Conservation (phyloP, 2,797 vertebrate species). For the Parauchenoglanis punctatus region DNA sequence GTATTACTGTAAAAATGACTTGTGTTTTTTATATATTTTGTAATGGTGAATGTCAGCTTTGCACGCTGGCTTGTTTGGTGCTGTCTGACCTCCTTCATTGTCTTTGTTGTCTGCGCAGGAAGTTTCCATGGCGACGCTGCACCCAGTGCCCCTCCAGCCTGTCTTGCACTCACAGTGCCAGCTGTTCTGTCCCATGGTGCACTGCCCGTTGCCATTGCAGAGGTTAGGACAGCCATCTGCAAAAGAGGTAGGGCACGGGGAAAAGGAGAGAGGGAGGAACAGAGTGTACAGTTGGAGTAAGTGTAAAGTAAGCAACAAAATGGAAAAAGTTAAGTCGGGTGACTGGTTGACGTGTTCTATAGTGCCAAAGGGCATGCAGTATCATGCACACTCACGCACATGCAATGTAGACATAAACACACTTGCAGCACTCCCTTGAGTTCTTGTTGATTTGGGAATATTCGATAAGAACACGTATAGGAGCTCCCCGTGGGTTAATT, state of each 20-base stretch:
- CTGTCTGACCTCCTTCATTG: constrained; percentile 92
- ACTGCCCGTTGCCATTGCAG: constrained; percentile 97
- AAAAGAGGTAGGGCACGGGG: constrained; percentile 52
- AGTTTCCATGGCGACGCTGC: constrained; percentile 98
- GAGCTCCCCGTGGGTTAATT: constrained; percentile 65
- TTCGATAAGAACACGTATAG: constrained; percentile 56
- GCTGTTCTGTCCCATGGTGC: constrained; percentile 98
- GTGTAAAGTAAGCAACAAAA: background rate
- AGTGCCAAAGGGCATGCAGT: constrained; percentile 30
- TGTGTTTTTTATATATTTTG: background rate
- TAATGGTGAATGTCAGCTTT: background rate
- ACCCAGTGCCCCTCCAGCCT: constrained; percentile 96
- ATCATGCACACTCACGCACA: constrained; percentile 42
- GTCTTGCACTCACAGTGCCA: constrained; percentile 99
- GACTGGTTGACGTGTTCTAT: constrained; percentile 55
- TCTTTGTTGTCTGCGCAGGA: constrained; percentile 98
- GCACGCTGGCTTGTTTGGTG: background rate
- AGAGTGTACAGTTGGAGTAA: constrained; percentile 17
- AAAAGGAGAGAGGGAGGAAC: constrained; percentile 3
- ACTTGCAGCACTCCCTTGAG: constrained; percentile 50
- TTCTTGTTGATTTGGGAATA: constrained; percentile 47
- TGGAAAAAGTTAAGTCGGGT: constrained; percentile 40
- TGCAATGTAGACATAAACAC: constrained; percentile 48
- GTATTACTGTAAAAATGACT: background rate
- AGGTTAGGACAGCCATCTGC: constrained; percentile 97